These are phyloP conservation scores for Diploptera punctata DNA, from an alignment of 2,888 invertebrate genomes.

Conservation along the genomic window DNA sequence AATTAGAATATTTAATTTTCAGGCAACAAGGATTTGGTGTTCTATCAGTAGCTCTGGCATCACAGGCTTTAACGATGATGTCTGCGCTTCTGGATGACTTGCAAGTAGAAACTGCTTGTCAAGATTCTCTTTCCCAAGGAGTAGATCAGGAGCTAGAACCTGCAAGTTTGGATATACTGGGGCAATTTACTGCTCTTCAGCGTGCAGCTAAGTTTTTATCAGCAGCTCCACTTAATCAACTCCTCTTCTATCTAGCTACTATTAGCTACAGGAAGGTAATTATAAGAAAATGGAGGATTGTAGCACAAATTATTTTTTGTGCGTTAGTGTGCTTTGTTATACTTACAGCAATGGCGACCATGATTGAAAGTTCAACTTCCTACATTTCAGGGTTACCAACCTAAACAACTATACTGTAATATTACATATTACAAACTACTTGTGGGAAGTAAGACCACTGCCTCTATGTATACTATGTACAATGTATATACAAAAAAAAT, in stretches of 20 bases:
- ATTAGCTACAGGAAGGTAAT: conserved; percentile 84
- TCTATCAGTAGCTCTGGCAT: conserved; percentile 87
- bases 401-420: too few relatives aligned
- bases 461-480: too few relatives aligned
- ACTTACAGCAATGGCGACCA: too few relatives aligned
- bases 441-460: too few relatives aligned
- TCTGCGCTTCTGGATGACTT: conserved; percentile 78
- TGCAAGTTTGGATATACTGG: conserved; percentile 68
- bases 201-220: conserved; percentile 73
- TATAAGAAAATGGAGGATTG: too few relatives aligned
- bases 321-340: too few relatives aligned
- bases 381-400: too few relatives aligned
- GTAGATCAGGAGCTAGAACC: conserved; percentile 58
- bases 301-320: too few relatives aligned
- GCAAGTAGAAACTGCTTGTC: conserved; percentile 70
- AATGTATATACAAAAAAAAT: too few relatives aligned
- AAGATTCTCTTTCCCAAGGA: conserved; percentile 41
- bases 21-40: conserved; percentile 89
- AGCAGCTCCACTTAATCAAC: conserved; percentile 76
- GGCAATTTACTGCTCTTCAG: conserved; percentile 71
- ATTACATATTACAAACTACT: too few relatives aligned
- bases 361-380: too few relatives aligned
- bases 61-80: conserved; percentile 80
- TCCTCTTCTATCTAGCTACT: conserved; percentile 88
- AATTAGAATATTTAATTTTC: too few relatives aligned